Evolutionary conservation across 2,888 invertebrate species (phyloP).

Genomic region (Caenorhabditis zanzibari): DNA sequence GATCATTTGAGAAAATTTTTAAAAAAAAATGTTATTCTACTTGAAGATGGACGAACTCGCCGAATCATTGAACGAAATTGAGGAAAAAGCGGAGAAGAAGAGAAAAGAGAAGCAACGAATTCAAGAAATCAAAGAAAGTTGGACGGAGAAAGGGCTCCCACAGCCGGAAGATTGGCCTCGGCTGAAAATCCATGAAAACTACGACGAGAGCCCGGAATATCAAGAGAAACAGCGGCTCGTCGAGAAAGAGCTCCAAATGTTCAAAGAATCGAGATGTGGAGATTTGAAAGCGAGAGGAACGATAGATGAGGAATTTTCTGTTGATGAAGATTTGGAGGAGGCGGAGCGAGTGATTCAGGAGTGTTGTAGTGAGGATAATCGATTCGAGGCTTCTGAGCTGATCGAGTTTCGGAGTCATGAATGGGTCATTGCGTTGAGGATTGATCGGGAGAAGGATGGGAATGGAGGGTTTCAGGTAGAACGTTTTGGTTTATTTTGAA

Average conservation of each 20-base stretch:
- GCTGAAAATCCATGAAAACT: neutral
- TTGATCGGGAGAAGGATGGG: conserved; percentile 19
- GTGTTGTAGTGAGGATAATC: conserved; percentile 35
- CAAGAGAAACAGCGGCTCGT: neutral
- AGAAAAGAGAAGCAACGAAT: neutral
- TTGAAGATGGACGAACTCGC: neutral
- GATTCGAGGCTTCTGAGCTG: conserved; percentile 40
- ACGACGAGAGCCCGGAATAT: neutral
- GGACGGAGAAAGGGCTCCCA: neutral
- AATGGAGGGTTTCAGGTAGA: neutral
- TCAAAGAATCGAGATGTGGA: neutral
- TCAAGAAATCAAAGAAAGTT: neutral
- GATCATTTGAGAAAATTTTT: neutral
- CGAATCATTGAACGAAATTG: neutral
- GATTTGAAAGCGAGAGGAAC: neutral
- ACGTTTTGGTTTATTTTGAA: no score
- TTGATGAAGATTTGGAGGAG: neutral
- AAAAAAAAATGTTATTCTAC: neutral
- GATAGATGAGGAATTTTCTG: neutral
- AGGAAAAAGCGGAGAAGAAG: no score
- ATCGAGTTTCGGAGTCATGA: conserved; percentile 22
- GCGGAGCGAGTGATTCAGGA: conserved; percentile 3
- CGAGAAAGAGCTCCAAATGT: neutral
- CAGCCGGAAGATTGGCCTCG: conserved; percentile 13
- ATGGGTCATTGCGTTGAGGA: conserved; percentile 30